Conservation (phyloP, 1,140 invertebrate species). For the Musca domestica region DNA sequence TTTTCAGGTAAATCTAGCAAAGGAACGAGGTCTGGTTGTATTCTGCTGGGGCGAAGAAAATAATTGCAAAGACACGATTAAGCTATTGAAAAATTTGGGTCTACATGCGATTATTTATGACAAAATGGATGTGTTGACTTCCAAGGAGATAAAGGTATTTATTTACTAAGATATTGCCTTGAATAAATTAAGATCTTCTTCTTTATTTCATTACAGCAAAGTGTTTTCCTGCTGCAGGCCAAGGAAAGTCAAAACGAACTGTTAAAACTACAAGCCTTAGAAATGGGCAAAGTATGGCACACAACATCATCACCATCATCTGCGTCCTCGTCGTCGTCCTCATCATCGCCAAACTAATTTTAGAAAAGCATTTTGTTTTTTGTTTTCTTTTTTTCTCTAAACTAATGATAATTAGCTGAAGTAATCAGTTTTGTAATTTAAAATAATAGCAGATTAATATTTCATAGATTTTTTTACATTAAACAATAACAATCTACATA, state of each 20-base stretch:
- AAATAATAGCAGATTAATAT: too few species aligned
- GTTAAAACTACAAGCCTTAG: constrained; percentile 46
- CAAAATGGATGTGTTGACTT: constrained; percentile 77
- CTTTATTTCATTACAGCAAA: constrained; percentile 57
- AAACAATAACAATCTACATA: too few species aligned
- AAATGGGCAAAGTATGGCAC: constrained; percentile 48
- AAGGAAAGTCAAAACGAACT: constrained; percentile 69
- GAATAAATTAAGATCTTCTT: not conserved
- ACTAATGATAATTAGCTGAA: too few species aligned
- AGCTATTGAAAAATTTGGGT: constrained; percentile 79
- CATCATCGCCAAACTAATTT: too few species aligned
- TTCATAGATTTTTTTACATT: too few species aligned
- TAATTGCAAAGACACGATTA: constrained; percentile 83
- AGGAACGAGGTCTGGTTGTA: constrained; percentile 75
- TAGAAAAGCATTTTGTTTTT: too few species aligned
- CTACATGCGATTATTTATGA: constrained; percentile 93
- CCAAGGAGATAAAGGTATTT: constrained; percentile 75
- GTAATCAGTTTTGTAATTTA: too few species aligned
- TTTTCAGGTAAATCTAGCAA: constrained; percentile 68
- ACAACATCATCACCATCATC: constrained; percentile 9
- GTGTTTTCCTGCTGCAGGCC: constrained; percentile 76
- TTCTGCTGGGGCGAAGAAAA: constrained; percentile 98
- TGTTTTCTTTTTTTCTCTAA: too few species aligned
- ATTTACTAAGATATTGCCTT: not conserved
- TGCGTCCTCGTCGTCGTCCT: not conserved